Base-by-base conservation (phyloP, 2,888 invertebrate species). In the Halictus quadricinctus region DNA sequence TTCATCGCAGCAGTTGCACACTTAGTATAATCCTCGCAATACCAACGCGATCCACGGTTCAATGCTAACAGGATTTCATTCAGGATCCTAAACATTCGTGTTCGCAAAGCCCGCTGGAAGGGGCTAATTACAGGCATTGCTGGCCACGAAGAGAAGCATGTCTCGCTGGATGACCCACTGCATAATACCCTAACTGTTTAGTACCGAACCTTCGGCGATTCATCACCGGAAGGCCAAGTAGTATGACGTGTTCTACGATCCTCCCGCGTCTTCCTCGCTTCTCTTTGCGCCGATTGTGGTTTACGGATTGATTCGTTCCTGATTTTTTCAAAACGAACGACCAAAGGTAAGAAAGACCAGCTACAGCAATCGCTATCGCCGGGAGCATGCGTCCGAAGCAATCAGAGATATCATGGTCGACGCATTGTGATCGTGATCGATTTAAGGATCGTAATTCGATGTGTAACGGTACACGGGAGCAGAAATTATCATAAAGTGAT, bases 251-350 rank as follows among this genome's bases (percentile, higher is more conserved):
- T 12, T 21, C 69, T 41, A 69, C 64, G 64, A 64, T 64, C 25
- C 29, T 29, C 15, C 29, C 15, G 64, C 15, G 15, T 64, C 6
- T 41, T 54, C 10, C 10, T 21, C n/a, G 54, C 54, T 54, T 21
- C 54, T 54, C n/a, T n/a, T 54, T 8, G 21, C 21, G n/a, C 54
- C 69, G 21, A 69, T 72, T 72, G 72, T 72, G 72, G 72, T 72
- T 48, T 54, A 50, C 36, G 50, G 72, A 72, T 72, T 48, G 72
- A 72, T 72, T 72, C 72, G 48, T 72, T 48, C 48, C n/a, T 13
- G 18, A 72, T n/a, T 72, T 69, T 69, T 69, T 69, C 36, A n/a
- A 15, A 41, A 43, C 69, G 69, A n/a, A 21, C 41, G 15, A 41
- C 21, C 69, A n/a, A 54, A 54, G 21, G 36, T 12, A 69, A 69